A percentile compares a stretch with the other conserved stretches of the same genome.
Evolutionary conservation across 2,888 invertebrate species (phyloP).

Genomic region (Biston stratarius): DNA sequence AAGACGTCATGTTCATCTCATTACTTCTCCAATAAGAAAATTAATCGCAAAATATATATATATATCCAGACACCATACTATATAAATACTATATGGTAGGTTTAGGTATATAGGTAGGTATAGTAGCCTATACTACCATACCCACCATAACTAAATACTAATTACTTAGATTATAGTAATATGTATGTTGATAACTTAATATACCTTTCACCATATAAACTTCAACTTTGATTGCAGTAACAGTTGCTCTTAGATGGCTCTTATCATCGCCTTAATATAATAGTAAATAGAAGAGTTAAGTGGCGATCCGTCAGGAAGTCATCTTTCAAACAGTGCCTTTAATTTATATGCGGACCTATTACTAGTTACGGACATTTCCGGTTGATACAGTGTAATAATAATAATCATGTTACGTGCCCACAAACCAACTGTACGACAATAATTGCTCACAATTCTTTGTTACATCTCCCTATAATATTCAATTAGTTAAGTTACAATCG

Average conservation of each 20-base stretch:
- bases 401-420: constrained; percentile 16
- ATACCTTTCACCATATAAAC: too few species aligned
- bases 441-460: neutral
- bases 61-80: too few species aligned
- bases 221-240: too few species aligned
- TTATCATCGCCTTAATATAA: neutral
- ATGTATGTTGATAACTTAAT: too few species aligned
- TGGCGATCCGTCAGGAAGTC: constrained; percentile 40
- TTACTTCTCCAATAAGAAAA: too few species aligned
- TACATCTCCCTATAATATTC: neutral
- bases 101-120: too few species aligned
- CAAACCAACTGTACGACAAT: constrained; percentile 16
- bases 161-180: too few species aligned
- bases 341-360: constrained; percentile 41
- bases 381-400: constrained; percentile 24
- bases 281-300: constrained; percentile 29
- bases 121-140: too few species aligned
- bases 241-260: neutral
- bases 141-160: too few species aligned
- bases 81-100: too few species aligned
- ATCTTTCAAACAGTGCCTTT: constrained; percentile 39
- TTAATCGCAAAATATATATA: too few species aligned
- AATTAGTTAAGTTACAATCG: neutral
- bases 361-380: constrained; percentile 40
- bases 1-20: too few species aligned